phyloP scores from a whole-genome alignment of 2,888 invertebrate species.

The Marasmarcha lunaedactyla region DNA sequence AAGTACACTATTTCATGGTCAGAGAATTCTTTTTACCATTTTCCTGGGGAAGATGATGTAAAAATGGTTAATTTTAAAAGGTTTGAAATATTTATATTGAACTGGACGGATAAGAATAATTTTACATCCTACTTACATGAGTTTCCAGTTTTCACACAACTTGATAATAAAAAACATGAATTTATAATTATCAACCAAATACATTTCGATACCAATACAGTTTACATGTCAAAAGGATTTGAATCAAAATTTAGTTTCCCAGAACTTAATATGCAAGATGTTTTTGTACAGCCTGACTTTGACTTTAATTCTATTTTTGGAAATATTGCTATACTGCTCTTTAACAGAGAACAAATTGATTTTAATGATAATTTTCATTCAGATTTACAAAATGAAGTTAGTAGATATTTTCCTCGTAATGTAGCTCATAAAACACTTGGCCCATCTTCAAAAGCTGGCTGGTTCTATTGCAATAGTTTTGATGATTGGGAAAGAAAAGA shows the following conservation, averaged over 20 bases:
- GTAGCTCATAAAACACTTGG: constrained; percentile 11
- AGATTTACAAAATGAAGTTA: constrained; percentile 25
- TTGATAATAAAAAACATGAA: constrained; percentile 26
- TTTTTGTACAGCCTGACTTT: background rate
- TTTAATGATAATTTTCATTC: constrained; percentile 39
- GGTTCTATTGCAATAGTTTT: constrained; percentile 24
- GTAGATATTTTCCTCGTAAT: constrained; percentile 28
- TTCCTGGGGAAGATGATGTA: no score
- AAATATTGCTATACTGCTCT: constrained; percentile 33
- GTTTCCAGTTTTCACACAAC: constrained; percentile 20
- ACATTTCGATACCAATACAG: constrained; percentile 15
- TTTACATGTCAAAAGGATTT: constrained; percentile 30
- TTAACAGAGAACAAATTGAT: constrained; percentile 29
- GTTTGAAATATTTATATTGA: background rate
- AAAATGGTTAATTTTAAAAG: background rate
- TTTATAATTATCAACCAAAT: constrained; percentile 25
- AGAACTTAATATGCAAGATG: constrained; percentile 21
- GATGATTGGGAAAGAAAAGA: constrained; percentile 7
- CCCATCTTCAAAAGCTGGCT: constrained; percentile 21
- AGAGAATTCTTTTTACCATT: no score
- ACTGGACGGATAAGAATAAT: background rate
- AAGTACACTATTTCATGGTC: background rate
- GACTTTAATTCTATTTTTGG: constrained; percentile 14
- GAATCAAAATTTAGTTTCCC: constrained; percentile 27
- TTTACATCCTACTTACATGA: background rate